A percentile compares a stretch with the other conserved stretches of the same genome.
These are phyloP conservation scores for Halesus radiatus DNA, from an alignment of 1,140 invertebrate species.

Conservation along the genomic window DNA sequence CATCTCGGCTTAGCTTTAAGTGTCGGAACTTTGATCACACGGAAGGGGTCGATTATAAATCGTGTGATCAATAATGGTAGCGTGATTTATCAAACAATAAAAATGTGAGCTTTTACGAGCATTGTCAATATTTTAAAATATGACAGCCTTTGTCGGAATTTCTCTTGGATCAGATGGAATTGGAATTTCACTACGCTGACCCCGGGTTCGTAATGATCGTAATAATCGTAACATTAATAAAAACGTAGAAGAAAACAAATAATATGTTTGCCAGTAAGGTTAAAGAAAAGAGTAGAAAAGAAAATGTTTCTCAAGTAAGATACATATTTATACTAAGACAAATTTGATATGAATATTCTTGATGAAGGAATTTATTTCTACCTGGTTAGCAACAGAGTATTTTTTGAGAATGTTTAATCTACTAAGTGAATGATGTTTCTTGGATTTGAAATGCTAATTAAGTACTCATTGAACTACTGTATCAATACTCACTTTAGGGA, in stretches of 20 bases:
- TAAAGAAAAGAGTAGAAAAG: too few species aligned
- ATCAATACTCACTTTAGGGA: background rate
- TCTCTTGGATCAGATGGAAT: background rate
- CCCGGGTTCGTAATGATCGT: background rate
- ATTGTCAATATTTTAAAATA: slow-evolving; percentile 40
- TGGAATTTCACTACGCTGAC: background rate
- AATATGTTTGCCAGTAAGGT: too few species aligned
- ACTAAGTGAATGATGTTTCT: slow-evolving; percentile 13
- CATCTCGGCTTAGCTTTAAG: background rate
- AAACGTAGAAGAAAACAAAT: too few species aligned
- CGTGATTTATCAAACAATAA: slow-evolving; percentile 48
- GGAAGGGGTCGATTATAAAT: slow-evolving; percentile 1
- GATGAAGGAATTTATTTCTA: slow-evolving; percentile 26
- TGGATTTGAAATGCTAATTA: background rate
- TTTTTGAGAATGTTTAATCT: slow-evolving; percentile 31
- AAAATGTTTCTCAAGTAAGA: too few species aligned
- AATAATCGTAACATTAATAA: too few species aligned
- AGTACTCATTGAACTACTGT: background rate
- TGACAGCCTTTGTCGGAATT: slow-evolving; percentile 19
- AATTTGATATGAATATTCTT: slow-evolving; percentile 23
- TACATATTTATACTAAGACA: slow-evolving; percentile 6
- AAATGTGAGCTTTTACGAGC: slow-evolving; percentile 41
- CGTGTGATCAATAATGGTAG: slow-evolving; percentile 35
- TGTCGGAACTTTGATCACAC: background rate
- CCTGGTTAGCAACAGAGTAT: background rate